phyloP scores from a whole-genome alignment of 2,113 vertebrate genomes.

The Peromyscus maniculatus region DNA sequence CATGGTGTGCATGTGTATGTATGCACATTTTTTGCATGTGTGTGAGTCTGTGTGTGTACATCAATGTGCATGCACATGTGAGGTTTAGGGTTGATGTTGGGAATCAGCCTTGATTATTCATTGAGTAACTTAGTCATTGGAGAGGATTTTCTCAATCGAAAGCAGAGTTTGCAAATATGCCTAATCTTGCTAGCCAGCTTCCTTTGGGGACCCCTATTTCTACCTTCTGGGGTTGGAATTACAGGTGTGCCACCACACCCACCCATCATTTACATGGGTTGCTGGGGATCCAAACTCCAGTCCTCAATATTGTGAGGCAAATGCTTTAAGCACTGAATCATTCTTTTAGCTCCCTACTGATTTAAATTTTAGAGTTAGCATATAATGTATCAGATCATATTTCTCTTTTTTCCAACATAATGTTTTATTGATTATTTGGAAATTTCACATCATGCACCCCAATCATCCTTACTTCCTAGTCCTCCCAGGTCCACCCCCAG shows the following conservation, averaged over 20 bases:
- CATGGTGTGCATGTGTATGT: not conserved
- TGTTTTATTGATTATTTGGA: not conserved
- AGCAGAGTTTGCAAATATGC: not conserved
- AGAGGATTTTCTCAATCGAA: not conserved
- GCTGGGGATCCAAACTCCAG: not conserved
- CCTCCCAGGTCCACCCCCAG: not conserved
- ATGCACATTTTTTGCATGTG: not conserved
- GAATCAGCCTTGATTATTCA: not conserved
- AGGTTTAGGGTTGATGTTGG: not conserved
- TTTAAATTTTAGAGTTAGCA: constrained; percentile 14
- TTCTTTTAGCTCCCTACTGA: not conserved
- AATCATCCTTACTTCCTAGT: not conserved
- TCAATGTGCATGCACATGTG: not conserved
- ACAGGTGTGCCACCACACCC: too few species aligned
- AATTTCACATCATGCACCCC: not conserved
- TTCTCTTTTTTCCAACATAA: not conserved
- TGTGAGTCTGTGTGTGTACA: not conserved
- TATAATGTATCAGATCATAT: not conserved
- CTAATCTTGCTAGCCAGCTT: not conserved
- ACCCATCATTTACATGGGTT: not conserved
- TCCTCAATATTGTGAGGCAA: not conserved
- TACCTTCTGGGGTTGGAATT: not conserved
- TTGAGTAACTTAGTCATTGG: not conserved
- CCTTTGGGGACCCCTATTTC: not conserved
- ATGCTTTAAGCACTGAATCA: not conserved